Evolutionary conservation across 2,797 vertebrate genomes (phyloP), one percentile per base, ranked within the genome.

Genomic region (Pantherophis alleghaniensis): DNA sequence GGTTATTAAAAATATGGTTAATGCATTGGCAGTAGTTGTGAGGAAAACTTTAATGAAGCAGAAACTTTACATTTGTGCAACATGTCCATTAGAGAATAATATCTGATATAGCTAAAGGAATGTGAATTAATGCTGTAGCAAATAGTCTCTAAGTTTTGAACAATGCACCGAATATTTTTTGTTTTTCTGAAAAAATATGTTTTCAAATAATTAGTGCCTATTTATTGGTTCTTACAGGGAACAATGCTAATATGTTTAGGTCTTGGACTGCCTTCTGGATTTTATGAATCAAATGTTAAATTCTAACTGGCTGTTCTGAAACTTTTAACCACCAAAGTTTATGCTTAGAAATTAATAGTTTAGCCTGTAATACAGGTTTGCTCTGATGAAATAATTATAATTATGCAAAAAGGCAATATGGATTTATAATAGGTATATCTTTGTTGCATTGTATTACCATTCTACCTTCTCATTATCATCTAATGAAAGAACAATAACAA

Each of bases 351-450:
- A 83, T 16, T 51, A 92, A 20, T 89, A 69, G 83, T 28, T 87
- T 6, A 91, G 63, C n/a, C 20, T 88, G 87, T 93, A 79, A 22
- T 93, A 79, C 24, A 91, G 42, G 86, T 63, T 63, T 94, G n/a
- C n/a, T 89, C 37, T 86, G 12, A 59, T 92, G 37, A 66, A 63
- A 51, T 83, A 90, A 92, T 95, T 95, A 66, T 91, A 95, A 93
- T 92, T 66, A 91, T 89, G 89, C 22, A 89, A 87, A 91, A 94
- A 91, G 4, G 14, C 26, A 69, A 42, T 90, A 89, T 93, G 92
- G 90, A 87, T 94, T 92, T 88, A 93, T 94, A 96, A 93, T 95
- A 92, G 83, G 59, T 61, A 51, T 93, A 26, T 51, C 51, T 87
- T 37, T 90, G 91, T 89, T 94, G 57, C 91, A 61, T 92, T 94